phyloP scores from a whole-genome alignment of 2,888 invertebrate genomes.

The Tridacna crocea region DNA sequence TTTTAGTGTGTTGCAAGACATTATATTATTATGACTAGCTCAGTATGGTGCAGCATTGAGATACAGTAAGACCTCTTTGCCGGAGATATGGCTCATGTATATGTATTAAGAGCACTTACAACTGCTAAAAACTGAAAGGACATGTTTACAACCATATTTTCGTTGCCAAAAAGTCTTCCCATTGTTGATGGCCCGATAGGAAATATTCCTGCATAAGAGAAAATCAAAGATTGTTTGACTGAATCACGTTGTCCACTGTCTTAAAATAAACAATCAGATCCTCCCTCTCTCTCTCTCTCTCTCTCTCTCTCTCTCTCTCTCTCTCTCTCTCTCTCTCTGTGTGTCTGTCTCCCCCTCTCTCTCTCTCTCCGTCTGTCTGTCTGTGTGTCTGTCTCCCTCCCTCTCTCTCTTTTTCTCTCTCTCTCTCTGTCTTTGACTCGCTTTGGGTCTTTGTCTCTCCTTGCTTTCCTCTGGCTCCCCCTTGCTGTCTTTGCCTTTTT shows the following conservation, averaged over 20 bases:
- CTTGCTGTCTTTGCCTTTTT: too few species aligned
- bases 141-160: slow-evolving; percentile 46
- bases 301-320: background rate
- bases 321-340: slow-evolving; percentile 1
- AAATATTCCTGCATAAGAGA: slow-evolving; percentile 30
- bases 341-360: too few species aligned
- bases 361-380: too few species aligned
- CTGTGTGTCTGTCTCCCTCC: too few species aligned
- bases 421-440: too few species aligned
- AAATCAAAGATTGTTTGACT: background rate
- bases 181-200: slow-evolving; percentile 40
- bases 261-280: too few species aligned
- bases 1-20: too few species aligned
- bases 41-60: background rate
- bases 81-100: background rate
- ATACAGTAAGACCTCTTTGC: background rate
- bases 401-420: too few species aligned
- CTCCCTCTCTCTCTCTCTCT: background rate
- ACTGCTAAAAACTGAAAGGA: slow-evolving; percentile 36
- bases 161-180: slow-evolving; percentile 44
- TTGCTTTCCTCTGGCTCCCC: too few species aligned
- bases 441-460: too few species aligned
- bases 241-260: too few species aligned
- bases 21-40: too few species aligned
- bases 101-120: slow-evolving; percentile 26